Conservation (phyloP, 2,113 vertebrate species). For the Stegastes partitus region DNA sequence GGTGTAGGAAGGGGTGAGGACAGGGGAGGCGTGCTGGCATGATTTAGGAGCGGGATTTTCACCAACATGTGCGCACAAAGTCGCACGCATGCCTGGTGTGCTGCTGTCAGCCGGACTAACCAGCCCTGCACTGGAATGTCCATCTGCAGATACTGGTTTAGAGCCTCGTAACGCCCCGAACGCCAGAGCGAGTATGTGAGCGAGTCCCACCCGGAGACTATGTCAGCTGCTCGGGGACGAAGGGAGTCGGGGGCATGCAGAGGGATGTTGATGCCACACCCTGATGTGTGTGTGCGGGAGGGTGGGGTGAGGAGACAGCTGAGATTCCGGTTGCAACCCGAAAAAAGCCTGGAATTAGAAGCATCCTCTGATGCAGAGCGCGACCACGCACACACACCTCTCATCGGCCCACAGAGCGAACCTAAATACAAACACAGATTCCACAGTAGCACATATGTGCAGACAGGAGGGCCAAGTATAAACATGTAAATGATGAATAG, state of each 20-base stretch:
- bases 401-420: conserved; percentile 40
- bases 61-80: conserved; percentile 30
- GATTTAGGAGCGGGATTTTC: conserved; percentile 73
- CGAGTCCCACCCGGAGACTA: conserved; percentile 60
- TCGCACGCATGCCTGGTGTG: neutral
- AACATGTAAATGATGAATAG: conserved; percentile 60
- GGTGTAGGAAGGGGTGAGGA: conserved; percentile 53
- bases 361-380: conserved; percentile 71
- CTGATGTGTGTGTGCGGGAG: conserved; percentile 57
- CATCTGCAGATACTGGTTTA: conserved; percentile 69
- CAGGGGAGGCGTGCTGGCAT: conserved; percentile 47
- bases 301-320: conserved; percentile 81
- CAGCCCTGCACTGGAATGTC: conserved; percentile 83
- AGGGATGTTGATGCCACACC: conserved; percentile 80
- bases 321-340: conserved; percentile 83
- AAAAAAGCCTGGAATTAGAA: conserved; percentile 84
- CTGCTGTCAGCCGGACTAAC: conserved; percentile 65
- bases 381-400: conserved; percentile 48
- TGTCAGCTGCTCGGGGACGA: conserved; percentile 79
- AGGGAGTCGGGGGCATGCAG: conserved; percentile 61
- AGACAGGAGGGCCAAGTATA: conserved; percentile 49
- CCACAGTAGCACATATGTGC: conserved; percentile 64
- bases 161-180: conserved; percentile 27
- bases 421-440: conserved; percentile 73
- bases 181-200: conserved; percentile 20